Evolutionary conservation across 2,888 invertebrate genomes (phyloP), one percentile per base, ranked within the genome.

Genomic region (Nycteola revayana): DNA sequence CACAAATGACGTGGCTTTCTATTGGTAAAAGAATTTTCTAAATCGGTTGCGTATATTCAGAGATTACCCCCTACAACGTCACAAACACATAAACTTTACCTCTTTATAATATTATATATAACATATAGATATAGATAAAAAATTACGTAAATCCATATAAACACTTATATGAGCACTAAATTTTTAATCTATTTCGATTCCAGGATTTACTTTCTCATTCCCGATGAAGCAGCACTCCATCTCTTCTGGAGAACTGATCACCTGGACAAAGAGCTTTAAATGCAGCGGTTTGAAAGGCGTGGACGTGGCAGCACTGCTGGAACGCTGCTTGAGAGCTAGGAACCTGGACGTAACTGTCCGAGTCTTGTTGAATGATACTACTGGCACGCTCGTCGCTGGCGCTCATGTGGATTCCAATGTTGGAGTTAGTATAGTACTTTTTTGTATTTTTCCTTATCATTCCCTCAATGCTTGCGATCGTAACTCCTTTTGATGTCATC

Each of bases 181-280:
- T 18, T n/a, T n/a, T n/a, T 18, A 18, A 18, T 6, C 18, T 3
- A 5, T 6, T 29, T 6, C 22, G 1, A 3, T 35, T 28, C 9
- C 81, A 93, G 94, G 95, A 4, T 96, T 96, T 78, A 95, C 95
- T 1, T 96, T 96, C 80, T 95, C 95, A 17, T 96, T 96, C 75
- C 95, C 95, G 3, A 94, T 95, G 91, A 89, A 89, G 46, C 95
- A 95, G 67, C 91, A 92, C 61, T 92, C 93, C 25, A 85, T 96
- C 40, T 91, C 93, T 42, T 91, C 91, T 6, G 95, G 94, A n/a
- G 89, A 92, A 51, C 88, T 96, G 49, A 91, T 93, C 8, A 93
- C 94, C n/a, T 96, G 95, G 95, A 95, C 95, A 0, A 96, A 96
- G 82, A 93, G 93, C 40, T 95, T 95, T 77, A 93, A 93, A 51